Conservation (phyloP, 1,140 invertebrate genomes). For the Chionoecetes opilio region DNA sequence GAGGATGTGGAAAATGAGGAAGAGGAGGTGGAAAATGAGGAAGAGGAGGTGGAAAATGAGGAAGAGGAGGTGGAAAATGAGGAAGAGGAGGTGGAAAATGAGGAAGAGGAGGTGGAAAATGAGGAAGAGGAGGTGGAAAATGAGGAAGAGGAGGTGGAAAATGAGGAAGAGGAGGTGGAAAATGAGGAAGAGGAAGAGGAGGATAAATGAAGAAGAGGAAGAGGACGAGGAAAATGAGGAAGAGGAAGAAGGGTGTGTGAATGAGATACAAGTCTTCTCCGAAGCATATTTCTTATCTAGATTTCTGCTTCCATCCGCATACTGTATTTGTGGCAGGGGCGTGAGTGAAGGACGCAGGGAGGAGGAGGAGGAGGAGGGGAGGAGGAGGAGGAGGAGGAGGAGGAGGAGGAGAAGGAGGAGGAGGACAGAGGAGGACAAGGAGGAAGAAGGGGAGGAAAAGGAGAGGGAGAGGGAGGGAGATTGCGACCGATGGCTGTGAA, state of each 20-base stretch:
- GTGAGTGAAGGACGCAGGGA: no score
- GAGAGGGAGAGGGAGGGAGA: conserved; percentile 36
- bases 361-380: not conserved
- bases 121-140: conserved; percentile 34
- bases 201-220: no score
- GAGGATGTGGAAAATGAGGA: not conserved
- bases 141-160: conserved; percentile 44
- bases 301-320: not conserved
- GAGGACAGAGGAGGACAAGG: not conserved
- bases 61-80: conserved; percentile 33
- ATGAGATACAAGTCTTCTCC: conserved; percentile 12
- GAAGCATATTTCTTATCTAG: not conserved
- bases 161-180: not conserved
- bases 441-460: not conserved
- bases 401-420: not conserved
- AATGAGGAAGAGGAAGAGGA: conserved; percentile 27
- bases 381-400: not conserved
- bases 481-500: conserved; percentile 67
- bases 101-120: not conserved
- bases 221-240: not conserved
- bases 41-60: not conserved
- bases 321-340: not conserved
- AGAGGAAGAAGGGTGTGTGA: conserved; percentile 32
- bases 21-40: not conserved
- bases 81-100: not conserved